Evolutionary conservation across 2,797 vertebrate species (phyloP), one percentile per base, ranked within the genome.

Genomic region (Urocyon cinereoargenteus): DNA sequence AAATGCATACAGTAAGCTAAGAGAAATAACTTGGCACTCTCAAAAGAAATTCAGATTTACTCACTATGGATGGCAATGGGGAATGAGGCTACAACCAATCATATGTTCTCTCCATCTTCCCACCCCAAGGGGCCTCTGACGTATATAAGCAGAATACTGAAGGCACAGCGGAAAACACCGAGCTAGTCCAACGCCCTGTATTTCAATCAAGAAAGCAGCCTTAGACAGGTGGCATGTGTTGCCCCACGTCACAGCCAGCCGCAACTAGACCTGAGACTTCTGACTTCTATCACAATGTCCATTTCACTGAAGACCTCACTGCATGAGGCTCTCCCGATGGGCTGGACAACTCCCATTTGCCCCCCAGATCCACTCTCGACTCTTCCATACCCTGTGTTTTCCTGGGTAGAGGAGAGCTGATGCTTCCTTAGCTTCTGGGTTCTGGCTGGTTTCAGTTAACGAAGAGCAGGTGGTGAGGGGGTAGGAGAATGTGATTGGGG

Each of bases 201-300:
- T 91, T 89, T 89, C 62, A 91, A 26, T 19, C 22, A 18, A 95
- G 83, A 95, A 89, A 97, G 86, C 11, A 73, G 18, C 92, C 45
- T 93, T 49, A 62, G 26, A 40, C 13, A 57, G 57, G 62, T 34
- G 59, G 16, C 45, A 3, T 36, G 21, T n/a, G 14, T 82, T 93
- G 19, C n/a, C 66, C 19, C 64, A 81, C 11, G 10, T 73, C 28
- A 90, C 21, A 45, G 1, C 36, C 24, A 85, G 6, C 10, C 8
- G 72, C 21, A 72, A 81, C 45, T 31, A 61, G 24, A 31, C 45
- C 19, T 66, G 62, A 83, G n/a, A 49, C 22, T 79, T 77, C 8
- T 40, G 49, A 86, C 36, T 66, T 83, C 11, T 79, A 55, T 28
- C 51, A 51, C 61, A 40, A 57, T 40, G 66, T 2, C 31, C 31